A percentile compares a stretch with the other conserved stretches of the same genome.
phyloP scores from a whole-genome alignment of 1,140 invertebrate species.

The Piezodorus guildinii region DNA sequence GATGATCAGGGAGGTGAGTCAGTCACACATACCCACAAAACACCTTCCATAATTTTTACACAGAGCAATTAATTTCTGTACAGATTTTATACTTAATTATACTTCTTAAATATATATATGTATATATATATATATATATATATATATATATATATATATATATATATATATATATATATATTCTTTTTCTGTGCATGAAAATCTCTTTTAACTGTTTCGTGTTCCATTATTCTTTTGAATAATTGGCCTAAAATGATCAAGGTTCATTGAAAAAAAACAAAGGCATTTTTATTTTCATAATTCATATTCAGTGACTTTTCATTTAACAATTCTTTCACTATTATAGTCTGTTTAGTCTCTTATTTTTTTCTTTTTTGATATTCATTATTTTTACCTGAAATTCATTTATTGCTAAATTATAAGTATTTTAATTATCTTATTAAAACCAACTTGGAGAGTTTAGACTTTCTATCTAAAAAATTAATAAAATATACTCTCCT shows the following conservation, averaged over 20 bases:
- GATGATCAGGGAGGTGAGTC: conserved; percentile 99
- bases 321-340: no score
- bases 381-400: no score
- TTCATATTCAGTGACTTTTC: no score
- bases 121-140: neutral
- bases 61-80: conserved; percentile 2
- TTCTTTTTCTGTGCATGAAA: neutral
- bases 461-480: no score
- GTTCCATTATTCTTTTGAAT: neutral
- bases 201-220: neutral
- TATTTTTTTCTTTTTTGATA: no score
- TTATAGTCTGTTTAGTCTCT: no score
- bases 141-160: neutral
- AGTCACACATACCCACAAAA: conserved; percentile 31
- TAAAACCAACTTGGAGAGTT: no score
- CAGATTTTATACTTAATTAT: conserved; percentile 5
- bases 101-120: neutral
- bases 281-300: no score
- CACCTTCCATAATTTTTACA: conserved; percentile 12
- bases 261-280: neutral
- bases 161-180: neutral
- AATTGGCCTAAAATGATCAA: neutral
- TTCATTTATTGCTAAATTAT: no score
- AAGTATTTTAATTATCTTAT: no score
- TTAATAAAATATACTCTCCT: no score